A percentile compares a stretch with the other conserved stretches of the same genome.
Conservation (phyloP, 2,113 vertebrate species). For the Motacilla tschutschensis region DNA sequence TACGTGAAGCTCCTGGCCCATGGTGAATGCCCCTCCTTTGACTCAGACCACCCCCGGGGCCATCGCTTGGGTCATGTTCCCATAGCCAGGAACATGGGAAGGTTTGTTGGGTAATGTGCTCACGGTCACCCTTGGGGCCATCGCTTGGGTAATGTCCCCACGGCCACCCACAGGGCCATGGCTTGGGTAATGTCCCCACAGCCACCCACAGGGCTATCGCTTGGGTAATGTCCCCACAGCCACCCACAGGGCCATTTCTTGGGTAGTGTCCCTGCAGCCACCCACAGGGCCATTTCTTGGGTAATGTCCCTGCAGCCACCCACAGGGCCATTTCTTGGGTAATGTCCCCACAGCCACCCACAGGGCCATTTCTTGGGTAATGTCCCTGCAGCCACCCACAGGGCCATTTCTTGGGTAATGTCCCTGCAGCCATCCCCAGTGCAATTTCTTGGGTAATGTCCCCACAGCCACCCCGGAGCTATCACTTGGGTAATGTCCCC, state of each 20-base stretch:
- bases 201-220: neutral
- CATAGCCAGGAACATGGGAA: neutral
- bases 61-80: neutral
- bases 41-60: neutral
- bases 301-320: rapidly evolving
- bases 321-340: rapidly evolving
- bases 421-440: neutral
- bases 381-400: too few species aligned
- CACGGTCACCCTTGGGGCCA: rapidly evolving
- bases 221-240: neutral
- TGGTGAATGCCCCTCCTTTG: neutral
- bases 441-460: neutral
- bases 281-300: too few species aligned
- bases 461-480: rapidly evolving
- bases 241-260: too few species aligned
- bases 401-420: rapidly evolving
- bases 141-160: neutral
- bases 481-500: neutral
- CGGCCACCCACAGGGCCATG: rapidly evolving
- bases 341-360: neutral
- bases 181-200: neutral
- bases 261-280: too few species aligned
- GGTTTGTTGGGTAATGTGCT: neutral
- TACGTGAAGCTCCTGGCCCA: neutral
- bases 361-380: rapidly evolving